phyloP scores from a whole-genome alignment of 37 sponge, comb jelly and placozoan genomes.

The Theonella swinhoei region DNA sequence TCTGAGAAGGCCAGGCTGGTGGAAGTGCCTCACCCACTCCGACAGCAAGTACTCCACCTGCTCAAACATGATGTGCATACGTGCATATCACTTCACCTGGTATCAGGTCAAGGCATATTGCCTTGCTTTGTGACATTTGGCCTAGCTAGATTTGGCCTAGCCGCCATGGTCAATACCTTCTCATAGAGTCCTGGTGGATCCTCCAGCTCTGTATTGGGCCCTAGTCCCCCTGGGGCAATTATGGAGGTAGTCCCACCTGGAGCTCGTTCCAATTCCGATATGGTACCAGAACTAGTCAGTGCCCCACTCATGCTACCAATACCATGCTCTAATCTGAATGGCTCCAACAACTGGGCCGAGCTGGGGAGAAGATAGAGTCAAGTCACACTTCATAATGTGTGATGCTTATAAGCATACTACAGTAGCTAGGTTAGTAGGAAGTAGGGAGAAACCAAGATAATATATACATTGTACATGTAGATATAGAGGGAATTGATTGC shows the following conservation, averaged over 20 bases:
- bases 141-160: no score
- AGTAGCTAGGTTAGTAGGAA: no score
- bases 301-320: constrained; percentile 27
- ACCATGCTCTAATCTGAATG: constrained; percentile 65
- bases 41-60: constrained; percentile 93
- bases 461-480: neutral
- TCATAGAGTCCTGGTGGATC: constrained; percentile 96
- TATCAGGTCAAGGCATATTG: neutral
- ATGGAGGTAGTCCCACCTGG: constrained; percentile 30
- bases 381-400: no score
- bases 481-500: neutral
- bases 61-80: neutral
- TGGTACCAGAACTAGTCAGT: neutral
- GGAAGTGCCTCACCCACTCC: constrained; percentile 96
- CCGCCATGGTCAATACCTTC: no score
- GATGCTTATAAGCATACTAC: no score
- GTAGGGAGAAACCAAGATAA: neutral
- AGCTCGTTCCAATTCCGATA: constrained; percentile 58
- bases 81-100: no score
- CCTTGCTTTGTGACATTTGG: no score
- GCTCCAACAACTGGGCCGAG: constrained; percentile 81
- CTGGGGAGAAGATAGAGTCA: constrained; percentile 18
- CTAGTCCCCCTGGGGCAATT: neutral
- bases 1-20: constrained; percentile 83
- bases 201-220: constrained; percentile 63